These are phyloP conservation scores for Eucidaris tribuloides DNA, from an alignment of 35 echinoderm and acorn worm genomes.

Conservation along the genomic window DNA sequence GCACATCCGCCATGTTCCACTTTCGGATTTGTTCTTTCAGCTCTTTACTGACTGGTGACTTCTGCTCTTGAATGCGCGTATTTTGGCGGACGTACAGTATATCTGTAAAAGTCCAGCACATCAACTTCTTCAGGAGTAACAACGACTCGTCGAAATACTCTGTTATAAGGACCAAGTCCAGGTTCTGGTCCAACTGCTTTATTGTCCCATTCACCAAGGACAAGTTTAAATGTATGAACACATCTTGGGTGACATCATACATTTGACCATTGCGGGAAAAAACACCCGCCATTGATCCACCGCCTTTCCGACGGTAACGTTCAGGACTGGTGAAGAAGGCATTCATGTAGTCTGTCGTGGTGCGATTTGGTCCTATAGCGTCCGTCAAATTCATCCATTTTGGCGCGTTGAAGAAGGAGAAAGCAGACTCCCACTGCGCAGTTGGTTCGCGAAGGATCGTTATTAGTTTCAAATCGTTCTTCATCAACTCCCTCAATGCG, in stretches of 20 bases:
- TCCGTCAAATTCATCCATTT: neutral
- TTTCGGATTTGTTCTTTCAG: neutral
- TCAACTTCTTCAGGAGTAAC: conserved; percentile 26
- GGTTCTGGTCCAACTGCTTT: conserved; percentile 3
- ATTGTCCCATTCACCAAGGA: conserved; percentile 25
- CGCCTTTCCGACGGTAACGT: neutral
- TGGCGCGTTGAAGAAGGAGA: neutral
- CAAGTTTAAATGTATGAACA: neutral
- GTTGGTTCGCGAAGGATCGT: conserved; percentile 1
- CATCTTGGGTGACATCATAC: neutral
- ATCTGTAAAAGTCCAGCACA: conserved; percentile 48
- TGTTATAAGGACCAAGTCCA: conserved; percentile 44
- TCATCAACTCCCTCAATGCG: no score
- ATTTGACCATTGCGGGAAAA: neutral
- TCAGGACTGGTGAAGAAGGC: neutral
- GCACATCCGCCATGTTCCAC: no score
- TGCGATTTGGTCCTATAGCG: neutral
- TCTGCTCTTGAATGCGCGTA: no score
- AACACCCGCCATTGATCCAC: neutral
- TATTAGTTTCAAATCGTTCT: neutral
- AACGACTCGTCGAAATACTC: conserved; percentile 66
- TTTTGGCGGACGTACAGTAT: conserved; percentile 62
- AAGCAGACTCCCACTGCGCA: neutral
- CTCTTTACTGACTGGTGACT: neutral
- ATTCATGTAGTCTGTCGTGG: neutral